A percentile compares a stretch with the other conserved stretches of the same genome.
These are phyloP conservation scores for Leptinotarsa tumamoca DNA, from an alignment of 2,888 invertebrate genomes.

Conservation along the genomic window DNA sequence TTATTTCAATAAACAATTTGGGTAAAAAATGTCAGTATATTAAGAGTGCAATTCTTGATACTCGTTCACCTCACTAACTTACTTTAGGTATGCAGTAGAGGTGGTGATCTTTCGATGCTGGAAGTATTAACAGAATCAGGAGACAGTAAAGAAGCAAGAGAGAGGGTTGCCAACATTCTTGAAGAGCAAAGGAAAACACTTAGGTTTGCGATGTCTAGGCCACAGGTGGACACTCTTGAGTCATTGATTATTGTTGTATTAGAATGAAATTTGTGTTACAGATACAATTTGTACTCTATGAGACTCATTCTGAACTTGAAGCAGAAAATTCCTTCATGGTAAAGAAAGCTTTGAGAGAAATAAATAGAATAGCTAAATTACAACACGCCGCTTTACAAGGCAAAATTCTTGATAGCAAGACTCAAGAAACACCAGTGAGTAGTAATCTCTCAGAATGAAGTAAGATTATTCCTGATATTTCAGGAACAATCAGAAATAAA, in stretches of 20 bases:
- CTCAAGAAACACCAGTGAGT: background rate
- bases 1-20: too few relatives aligned
- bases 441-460: too few relatives aligned
- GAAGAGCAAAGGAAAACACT: conserved; percentile 83
- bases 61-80: too few relatives aligned
- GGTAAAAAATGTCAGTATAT: background rate
- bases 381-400: conserved; percentile 72
- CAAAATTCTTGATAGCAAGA: conserved; percentile 46
- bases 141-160: conserved; percentile 72
- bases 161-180: conserved; percentile 75
- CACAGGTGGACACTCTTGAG: conserved; percentile 70
- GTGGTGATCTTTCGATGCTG: conserved; percentile 81
- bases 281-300: conserved; percentile 84
- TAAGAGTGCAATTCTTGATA: conserved; percentile 6
- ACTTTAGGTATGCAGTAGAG: conserved; percentile 75
- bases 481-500: conserved; percentile 57
- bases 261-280: conserved; percentile 55
- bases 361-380: conserved; percentile 78
- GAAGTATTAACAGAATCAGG: conserved; percentile 80
- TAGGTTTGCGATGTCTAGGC: conserved; percentile 80
- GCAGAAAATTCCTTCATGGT: conserved; percentile 83
- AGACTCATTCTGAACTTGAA: conserved; percentile 82
- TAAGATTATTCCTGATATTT: conserved; percentile 25
- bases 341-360: conserved; percentile 74
- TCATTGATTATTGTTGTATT: background rate